A percentile compares a stretch with the other conserved stretches of the same genome.
phyloP scores from a whole-genome alignment of 2,113 vertebrate species.

The Pluvianellus socialis region DNA sequence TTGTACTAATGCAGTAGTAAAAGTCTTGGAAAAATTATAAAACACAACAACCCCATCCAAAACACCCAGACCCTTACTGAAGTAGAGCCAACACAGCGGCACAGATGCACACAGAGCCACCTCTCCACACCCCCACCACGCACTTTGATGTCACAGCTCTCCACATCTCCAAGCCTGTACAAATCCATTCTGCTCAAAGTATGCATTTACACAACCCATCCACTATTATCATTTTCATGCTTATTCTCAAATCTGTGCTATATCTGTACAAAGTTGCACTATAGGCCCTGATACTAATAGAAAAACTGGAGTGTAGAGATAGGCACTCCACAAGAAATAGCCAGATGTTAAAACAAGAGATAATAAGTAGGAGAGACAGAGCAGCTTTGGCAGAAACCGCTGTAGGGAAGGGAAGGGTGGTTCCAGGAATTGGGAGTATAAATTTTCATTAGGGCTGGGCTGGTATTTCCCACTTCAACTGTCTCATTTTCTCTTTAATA shows the following conservation, averaged over 20 bases:
- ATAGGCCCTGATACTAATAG: neutral
- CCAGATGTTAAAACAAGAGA: conserved; percentile 29
- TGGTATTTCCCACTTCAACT: conserved; percentile 67
- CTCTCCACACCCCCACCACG: neutral
- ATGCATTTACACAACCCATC: neutral
- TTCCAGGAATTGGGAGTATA: conserved; percentile 62
- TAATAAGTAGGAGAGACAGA: conserved; percentile 1
- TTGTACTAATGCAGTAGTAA: neutral
- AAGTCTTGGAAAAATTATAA: neutral
- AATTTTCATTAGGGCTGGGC: conserved; percentile 65
- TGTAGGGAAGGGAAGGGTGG: conserved; percentile 68
- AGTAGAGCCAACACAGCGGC: neutral
- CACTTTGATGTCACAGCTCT: neutral
- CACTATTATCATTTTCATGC: neutral
- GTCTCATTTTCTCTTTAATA: conserved; percentile 49
- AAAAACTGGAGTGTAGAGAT: neutral
- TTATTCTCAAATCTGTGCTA: neutral
- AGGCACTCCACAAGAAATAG: neutral
- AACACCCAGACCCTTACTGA: neutral
- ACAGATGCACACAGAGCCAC: neutral
- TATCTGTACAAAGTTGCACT: neutral
- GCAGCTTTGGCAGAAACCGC: conserved; percentile 50
- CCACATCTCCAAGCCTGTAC: neutral
- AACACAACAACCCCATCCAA: neutral
- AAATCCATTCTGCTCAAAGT: neutral